phyloP scores from a whole-genome alignment of 2,888 invertebrate species.

The Ophioninae sp. region DNA sequence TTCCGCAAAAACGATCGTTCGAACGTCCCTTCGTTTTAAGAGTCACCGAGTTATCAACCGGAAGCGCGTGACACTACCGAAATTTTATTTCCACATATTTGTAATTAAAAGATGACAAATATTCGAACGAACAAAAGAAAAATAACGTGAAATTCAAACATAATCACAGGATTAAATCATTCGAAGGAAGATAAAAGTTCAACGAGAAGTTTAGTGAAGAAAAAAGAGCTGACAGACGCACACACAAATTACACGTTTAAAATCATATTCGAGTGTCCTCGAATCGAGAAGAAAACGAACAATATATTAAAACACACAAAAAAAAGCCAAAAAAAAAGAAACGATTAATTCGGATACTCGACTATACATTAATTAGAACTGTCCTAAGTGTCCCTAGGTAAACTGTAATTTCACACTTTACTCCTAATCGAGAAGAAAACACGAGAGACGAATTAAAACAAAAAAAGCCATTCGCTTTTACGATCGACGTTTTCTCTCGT shows the following conservation, averaged over 20 bases:
- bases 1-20: conserved; percentile 60
- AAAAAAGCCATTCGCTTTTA: conserved; percentile 11
- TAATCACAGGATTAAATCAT: conserved; percentile 20
- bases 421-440: conserved; percentile 57
- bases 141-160: conserved; percentile 19
- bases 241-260: neutral
- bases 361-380: conserved; percentile 58
- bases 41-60: conserved; percentile 36
- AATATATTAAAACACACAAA: neutral
- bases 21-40: conserved; percentile 40
- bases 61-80: conserved; percentile 4
- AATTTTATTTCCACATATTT: conserved; percentile 27
- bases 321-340: conserved; percentile 3
- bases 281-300: neutral
- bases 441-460: conserved; percentile 27
- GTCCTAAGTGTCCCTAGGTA: conserved; percentile 69
- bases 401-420: conserved; percentile 68
- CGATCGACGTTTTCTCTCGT: conserved; percentile 1
- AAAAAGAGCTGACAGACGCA: neutral
- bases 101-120: neutral
- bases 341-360: conserved; percentile 9
- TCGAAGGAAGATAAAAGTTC: neutral
- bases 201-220: neutral
- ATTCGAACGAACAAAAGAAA: neutral
- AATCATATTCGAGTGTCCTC: conserved; percentile 10